Evolutionary conservation across 2,888 invertebrate genomes (phyloP).

Genomic region (Desoria tigrina): DNA sequence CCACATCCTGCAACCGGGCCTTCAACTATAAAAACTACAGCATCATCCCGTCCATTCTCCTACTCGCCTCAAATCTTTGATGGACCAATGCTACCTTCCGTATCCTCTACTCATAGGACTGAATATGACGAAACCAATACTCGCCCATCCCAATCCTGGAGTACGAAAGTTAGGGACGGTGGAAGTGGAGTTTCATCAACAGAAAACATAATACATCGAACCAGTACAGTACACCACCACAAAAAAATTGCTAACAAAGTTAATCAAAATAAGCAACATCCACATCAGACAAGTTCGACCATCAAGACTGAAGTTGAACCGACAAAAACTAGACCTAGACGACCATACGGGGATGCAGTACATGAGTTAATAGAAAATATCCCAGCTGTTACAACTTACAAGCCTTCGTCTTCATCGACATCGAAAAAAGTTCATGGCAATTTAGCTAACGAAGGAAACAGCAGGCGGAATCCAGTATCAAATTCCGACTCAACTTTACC

Average conservation of each 20-base stretch:
- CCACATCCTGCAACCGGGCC: conserved; percentile 8
- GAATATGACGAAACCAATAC: neutral
- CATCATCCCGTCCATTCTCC: conserved; percentile 1
- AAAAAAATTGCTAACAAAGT: neutral
- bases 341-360: neutral
- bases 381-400: conserved; percentile 9
- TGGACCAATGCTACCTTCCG: conserved; percentile 2
- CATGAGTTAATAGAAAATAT: conserved; percentile 9
- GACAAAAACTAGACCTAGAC: neutral
- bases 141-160: conserved; percentile 18
- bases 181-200: conserved; percentile 25
- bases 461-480: neutral
- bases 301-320: neutral
- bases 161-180: conserved; percentile 22
- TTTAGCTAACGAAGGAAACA: neutral
- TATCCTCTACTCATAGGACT: conserved; percentile 3
- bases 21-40: conserved; percentile 19
- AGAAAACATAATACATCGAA: conserved; percentile 1
- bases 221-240: neutral
- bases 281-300: neutral
- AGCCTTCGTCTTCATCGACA: conserved; percentile 1
- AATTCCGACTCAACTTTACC: neutral
- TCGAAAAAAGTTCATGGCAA: neutral
- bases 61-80: conserved; percentile 29
- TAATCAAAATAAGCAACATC: neutral